These are phyloP conservation scores for Capromys pilorides DNA, from an alignment of 2,797 vertebrate species.

Conservation along the genomic window DNA sequence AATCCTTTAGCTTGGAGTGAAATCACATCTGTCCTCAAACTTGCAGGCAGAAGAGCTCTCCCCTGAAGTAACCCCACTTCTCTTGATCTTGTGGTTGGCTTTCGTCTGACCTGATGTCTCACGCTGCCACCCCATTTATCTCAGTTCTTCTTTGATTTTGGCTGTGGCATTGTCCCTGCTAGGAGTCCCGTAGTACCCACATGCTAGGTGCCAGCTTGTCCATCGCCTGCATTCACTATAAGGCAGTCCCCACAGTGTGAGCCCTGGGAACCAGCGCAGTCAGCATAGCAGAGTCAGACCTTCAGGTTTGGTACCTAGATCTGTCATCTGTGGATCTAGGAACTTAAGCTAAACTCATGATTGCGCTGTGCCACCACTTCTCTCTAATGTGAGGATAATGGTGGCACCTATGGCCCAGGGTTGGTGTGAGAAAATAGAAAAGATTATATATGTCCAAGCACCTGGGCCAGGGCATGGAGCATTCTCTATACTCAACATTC, in stretches of 20 bases:
- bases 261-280: neutral
- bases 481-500: neutral
- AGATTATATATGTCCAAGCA: neutral
- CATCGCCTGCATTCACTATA: fast-evolving
- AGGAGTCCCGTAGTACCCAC: neutral
- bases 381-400: neutral
- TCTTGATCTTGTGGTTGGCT: neutral
- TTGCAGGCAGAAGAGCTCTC: neutral
- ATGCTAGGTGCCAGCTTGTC: neutral
- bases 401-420: neutral
- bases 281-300: neutral
- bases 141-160: neutral
- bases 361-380: neutral
- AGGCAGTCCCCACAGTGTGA: neutral
- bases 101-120: neutral
- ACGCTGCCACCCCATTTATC: fast-evolving
- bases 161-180: neutral
- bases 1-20: too few species aligned
- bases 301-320: neutral
- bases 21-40: neutral
- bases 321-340: neutral
- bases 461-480: neutral
- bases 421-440: neutral
- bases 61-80: fast-evolving
- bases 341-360: neutral